These are phyloP conservation scores for Eciton burchellii DNA, from an alignment of 1,140 invertebrate species.

Conservation along the genomic window DNA sequence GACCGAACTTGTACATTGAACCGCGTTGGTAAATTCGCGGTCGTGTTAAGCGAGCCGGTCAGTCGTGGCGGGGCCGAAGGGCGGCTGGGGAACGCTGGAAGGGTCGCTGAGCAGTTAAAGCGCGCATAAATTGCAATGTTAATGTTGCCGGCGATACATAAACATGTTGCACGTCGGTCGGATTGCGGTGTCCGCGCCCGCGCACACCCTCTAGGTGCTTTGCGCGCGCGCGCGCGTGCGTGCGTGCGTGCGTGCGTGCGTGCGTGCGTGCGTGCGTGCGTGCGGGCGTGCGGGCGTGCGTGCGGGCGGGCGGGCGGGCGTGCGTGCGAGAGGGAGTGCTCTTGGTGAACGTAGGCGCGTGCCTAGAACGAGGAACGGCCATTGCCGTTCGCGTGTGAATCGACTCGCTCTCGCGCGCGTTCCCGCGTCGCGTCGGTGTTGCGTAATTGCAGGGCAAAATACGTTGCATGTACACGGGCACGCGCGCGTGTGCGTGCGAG, in stretches of 20 bases:
- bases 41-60: conserved; percentile 76
- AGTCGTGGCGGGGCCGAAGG: conserved; percentile 28
- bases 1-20: conserved; percentile 75
- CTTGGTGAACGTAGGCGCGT: conserved; percentile 6
- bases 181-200: conserved; percentile 77
- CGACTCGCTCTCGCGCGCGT: not conserved
- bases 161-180: conserved; percentile 83
- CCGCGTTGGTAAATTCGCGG: conserved; percentile 78
- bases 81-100: conserved; percentile 31
- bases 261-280: not conserved
- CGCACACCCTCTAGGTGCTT: conserved; percentile 70
- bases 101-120: conserved; percentile 76
- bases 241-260: not conserved
- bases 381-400: conserved; percentile 9
- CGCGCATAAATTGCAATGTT: conserved; percentile 83
- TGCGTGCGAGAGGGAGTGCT: too few species aligned
- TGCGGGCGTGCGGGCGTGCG: conserved; percentile 20
- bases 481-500: conserved; percentile 26
- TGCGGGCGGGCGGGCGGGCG: not conserved
- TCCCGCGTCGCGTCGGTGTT: conserved; percentile 12
- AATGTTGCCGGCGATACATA: conserved; percentile 82
- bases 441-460: conserved; percentile 32
- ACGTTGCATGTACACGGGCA: not conserved
- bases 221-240: conserved; percentile 17
- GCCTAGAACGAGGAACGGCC: conserved; percentile 59